Percentiles rank a stretch among this genome's conserved stretches.
Conservation (phyloP, 2,113 vertebrate genomes). For the Prunella himalayana region DNA sequence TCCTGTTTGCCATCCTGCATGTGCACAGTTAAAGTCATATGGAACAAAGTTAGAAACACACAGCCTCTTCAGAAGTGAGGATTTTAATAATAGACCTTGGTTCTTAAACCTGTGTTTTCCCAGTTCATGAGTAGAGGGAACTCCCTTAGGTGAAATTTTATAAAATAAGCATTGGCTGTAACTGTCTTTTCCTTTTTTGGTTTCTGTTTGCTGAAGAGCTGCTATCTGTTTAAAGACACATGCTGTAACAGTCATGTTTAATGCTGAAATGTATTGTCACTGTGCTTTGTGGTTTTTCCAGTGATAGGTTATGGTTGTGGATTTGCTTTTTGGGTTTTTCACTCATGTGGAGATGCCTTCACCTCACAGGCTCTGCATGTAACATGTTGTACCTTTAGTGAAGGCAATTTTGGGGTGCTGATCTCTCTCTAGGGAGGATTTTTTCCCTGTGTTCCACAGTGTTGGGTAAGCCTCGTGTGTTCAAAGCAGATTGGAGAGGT, state of each 20-base stretch:
- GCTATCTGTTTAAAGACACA: conserved; percentile 33
- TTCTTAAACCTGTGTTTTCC: conserved; percentile 13
- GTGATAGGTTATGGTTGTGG: neutral
- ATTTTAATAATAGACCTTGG: neutral
- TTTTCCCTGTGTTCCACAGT: neutral
- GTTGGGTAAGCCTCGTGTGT: neutral
- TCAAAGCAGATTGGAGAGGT: neutral
- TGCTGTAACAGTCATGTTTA: neutral
- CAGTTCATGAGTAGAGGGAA: conserved; percentile 9
- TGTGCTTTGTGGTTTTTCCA: neutral
- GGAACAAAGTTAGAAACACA: neutral
- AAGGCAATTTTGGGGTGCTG: neutral
- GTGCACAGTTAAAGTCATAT: neutral
- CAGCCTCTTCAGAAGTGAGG: neutral
- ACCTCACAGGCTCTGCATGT: neutral
- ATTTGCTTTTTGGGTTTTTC: neutral
- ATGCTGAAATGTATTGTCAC: neutral
- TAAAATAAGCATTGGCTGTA: conserved; percentile 19
- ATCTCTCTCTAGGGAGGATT: neutral
- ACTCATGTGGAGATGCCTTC: neutral
- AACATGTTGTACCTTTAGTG: neutral
- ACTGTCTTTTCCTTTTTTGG: conserved; percentile 34
- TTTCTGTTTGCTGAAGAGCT: conserved; percentile 12
- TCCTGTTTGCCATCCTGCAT: neutral
- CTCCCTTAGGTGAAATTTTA: conserved; percentile 24